These are phyloP conservation scores for Drosophila baimaii DNA, from an alignment of 1,140 invertebrate genomes.

Conservation along the genomic window DNA sequence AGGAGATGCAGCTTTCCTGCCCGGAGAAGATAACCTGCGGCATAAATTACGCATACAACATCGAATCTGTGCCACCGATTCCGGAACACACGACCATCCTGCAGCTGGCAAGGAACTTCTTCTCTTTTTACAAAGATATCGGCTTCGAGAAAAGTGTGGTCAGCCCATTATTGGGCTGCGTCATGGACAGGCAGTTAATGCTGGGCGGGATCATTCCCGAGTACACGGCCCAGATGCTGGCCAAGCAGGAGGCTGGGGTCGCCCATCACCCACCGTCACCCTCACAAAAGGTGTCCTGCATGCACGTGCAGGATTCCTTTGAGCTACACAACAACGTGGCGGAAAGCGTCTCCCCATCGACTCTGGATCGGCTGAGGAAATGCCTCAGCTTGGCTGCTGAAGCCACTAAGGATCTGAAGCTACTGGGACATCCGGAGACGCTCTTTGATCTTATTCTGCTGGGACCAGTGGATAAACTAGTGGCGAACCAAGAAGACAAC, in stretches of 20 bases:
- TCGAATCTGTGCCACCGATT: slow-evolving; percentile 29
- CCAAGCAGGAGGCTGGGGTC: slow-evolving; percentile 19
- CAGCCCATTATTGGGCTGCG: slow-evolving; percentile 59
- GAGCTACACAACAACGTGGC: slow-evolving; percentile 66
- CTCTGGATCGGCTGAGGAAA: slow-evolving; percentile 51
- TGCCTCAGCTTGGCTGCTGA: slow-evolving; percentile 40
- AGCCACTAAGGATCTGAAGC: slow-evolving; percentile 18
- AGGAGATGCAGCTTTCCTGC: slow-evolving; percentile 42
- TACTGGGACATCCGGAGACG: slow-evolving; percentile 13
- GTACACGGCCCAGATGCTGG: slow-evolving; percentile 51
- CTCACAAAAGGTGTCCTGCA: slow-evolving; percentile 46
- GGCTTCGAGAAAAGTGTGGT: slow-evolving; percentile 59
- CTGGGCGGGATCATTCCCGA: slow-evolving; percentile 29
- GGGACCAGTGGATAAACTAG: slow-evolving; percentile 45
- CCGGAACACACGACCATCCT: slow-evolving; percentile 21
- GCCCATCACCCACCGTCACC: slow-evolving; percentile 29
- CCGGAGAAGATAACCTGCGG: slow-evolving; percentile 32
- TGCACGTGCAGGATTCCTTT: slow-evolving; percentile 74
- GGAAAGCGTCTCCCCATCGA: slow-evolving; percentile 42
- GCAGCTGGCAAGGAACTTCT: slow-evolving; percentile 60
- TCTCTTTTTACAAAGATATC: slow-evolving; percentile 56
- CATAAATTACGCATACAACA: slow-evolving; percentile 62
- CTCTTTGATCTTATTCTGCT: slow-evolving; percentile 64
- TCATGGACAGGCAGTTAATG: slow-evolving; percentile 29
- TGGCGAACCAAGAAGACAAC: too few relatives aligned